These are phyloP conservation scores for Macrophya annulata DNA, from an alignment of 2,888 invertebrate species.

Conservation along the genomic window DNA sequence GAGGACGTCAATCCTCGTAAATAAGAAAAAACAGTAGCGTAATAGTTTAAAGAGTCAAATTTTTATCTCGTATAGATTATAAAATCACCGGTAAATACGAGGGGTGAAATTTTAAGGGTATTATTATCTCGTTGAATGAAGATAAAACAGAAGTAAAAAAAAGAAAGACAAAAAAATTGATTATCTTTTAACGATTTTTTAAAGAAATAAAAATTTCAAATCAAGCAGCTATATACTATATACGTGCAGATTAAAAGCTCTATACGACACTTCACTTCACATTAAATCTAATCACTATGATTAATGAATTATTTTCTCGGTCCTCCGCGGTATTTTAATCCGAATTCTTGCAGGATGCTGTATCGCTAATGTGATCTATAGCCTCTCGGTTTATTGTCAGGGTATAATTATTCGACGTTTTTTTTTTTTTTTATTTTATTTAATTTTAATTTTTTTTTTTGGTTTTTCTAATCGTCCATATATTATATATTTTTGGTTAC, in stretches of 20 bases:
- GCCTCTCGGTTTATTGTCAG: constrained; percentile 14
- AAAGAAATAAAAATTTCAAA: background rate
- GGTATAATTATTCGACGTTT: background rate
- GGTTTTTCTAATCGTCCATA: background rate
- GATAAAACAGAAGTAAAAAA: too few species aligned
- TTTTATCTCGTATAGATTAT: background rate
- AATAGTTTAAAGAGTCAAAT: background rate
- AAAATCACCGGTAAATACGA: background rate
- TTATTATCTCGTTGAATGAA: background rate
- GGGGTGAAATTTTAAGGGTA: background rate
- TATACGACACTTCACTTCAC: constrained; percentile 44
- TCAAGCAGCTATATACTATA: constrained; percentile 11
- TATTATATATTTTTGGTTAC: background rate
- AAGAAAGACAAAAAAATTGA: background rate
- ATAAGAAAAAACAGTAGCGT: background rate
- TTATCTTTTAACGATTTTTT: background rate
- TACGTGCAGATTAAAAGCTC: background rate
- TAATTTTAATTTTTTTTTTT: background rate
- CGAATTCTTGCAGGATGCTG: background rate
- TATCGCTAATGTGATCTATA: background rate
- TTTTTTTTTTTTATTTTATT: background rate
- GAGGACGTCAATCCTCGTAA: background rate
- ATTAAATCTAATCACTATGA: constrained; percentile 14
- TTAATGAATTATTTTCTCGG: background rate
- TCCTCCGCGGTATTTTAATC: constrained; percentile 3